Evolutionary conservation across 1,140 invertebrate genomes (phyloP).

Genomic region (Archivesica marissinica): DNA sequence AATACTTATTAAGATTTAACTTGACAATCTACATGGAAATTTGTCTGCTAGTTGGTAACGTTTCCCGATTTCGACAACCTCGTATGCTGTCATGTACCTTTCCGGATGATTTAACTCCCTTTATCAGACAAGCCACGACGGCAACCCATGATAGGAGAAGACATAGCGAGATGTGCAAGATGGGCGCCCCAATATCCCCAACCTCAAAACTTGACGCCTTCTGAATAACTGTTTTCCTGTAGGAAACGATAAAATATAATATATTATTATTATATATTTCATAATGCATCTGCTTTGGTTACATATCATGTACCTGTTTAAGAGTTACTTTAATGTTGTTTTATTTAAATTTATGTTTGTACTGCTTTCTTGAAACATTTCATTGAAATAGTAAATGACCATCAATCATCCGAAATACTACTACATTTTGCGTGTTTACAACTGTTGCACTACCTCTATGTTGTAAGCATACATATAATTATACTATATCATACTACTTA

Average conservation of each 20-base stretch:
- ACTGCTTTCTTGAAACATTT: background rate
- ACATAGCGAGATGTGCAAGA: slow-evolving; percentile 95
- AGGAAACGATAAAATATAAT: background rate
- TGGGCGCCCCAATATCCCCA: slow-evolving; percentile 92
- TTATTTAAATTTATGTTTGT: background rate
- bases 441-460: too few relatives aligned
- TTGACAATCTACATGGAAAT: too few relatives aligned
- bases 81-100: too few relatives aligned
- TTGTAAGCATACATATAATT: too few relatives aligned
- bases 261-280: background rate
- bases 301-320: background rate
- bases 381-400: background rate
- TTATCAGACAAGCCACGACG: slow-evolving; percentile 98
- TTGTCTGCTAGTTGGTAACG: too few relatives aligned
- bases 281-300: background rate
- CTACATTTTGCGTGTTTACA: too few relatives aligned
- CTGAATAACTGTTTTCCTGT: slow-evolving; percentile 69
- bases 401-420: too few relatives aligned
- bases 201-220: slow-evolving; percentile 78
- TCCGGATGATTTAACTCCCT: slow-evolving; percentile 98
- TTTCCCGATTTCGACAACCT: too few relatives aligned
- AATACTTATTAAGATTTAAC: too few relatives aligned
- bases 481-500: too few relatives aligned
- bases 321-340: background rate
- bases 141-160: slow-evolving; percentile 96